Conservation (phyloP, 2,797 vertebrate genomes). For the Falco cherrug region DNA sequence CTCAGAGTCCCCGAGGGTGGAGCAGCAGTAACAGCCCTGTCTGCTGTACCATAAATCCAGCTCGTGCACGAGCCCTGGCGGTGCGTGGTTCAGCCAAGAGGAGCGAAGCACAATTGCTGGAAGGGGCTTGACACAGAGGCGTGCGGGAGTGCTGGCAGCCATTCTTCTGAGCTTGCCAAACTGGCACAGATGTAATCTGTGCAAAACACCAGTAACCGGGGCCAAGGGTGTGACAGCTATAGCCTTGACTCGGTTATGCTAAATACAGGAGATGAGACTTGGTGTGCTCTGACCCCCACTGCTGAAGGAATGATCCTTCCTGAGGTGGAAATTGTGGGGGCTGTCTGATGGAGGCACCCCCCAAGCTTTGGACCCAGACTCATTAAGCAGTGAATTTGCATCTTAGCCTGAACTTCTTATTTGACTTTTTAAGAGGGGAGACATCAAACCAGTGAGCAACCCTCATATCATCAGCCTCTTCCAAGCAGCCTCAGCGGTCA, state of each 20-base stretch:
- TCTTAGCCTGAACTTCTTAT: neutral
- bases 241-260: neutral
- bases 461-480: neutral
- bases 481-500: neutral
- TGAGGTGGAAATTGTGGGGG: neutral
- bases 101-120: neutral
- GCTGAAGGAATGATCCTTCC: neutral
- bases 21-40: neutral
- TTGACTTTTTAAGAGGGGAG: neutral
- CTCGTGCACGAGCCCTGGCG: neutral
- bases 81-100: neutral
- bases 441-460: neutral
- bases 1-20: fast-evolving
- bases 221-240: neutral
- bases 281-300: neutral
- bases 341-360: neutral
- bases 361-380: neutral
- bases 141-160: fast-evolving
- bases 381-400: neutral
- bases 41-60: neutral
- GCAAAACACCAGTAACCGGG: neutral
- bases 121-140: neutral
- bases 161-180: neutral
- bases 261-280: neutral
- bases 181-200: neutral